Percentiles rank a stretch among this genome's conserved stretches.
Evolutionary conservation across 2,113 vertebrate genomes (phyloP).

Genomic region (Amia ocellicauda): DNA sequence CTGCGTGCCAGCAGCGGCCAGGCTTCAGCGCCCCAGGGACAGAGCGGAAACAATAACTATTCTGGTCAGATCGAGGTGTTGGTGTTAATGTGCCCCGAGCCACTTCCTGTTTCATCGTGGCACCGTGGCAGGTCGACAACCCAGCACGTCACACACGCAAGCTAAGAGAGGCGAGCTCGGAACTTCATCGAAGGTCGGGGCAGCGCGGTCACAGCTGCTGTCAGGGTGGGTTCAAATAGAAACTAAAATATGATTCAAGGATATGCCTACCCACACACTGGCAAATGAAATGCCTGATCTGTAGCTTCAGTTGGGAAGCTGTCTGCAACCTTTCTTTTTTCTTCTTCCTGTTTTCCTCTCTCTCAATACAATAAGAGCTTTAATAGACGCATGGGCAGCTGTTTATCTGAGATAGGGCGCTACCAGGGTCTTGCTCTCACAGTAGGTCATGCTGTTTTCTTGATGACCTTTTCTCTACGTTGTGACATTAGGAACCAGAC

Average conservation of each 20-base stretch:
- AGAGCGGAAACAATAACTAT: slow-evolving; percentile 9
- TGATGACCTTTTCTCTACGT: slow-evolving; percentile 25
- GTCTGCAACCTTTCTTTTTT: too few relatives aligned
- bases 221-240: too few relatives aligned
- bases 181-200: too few relatives aligned
- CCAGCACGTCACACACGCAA: slow-evolving; percentile 6
- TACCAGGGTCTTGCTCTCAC: neutral
- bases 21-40: neutral
- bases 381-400: neutral
- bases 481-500: slow-evolving; percentile 14
- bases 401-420: neutral
- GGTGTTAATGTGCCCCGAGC: neutral
- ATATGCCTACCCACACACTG: too few relatives aligned
- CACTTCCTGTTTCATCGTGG: slow-evolving; percentile 13
- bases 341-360: neutral
- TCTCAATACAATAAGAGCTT: neutral
- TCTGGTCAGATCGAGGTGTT: neutral
- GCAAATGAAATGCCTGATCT: too few relatives aligned
- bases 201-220: too few relatives aligned
- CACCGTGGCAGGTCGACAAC: neutral
- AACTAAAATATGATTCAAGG: too few relatives aligned
- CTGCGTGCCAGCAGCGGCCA: neutral
- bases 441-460: slow-evolving; percentile 31
- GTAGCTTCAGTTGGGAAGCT: neutral
- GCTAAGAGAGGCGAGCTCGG: slow-evolving; percentile 15